Evolutionary conservation across 2,888 invertebrate genomes (phyloP), one percentile per base, ranked within the genome.

Genomic region (Sinohyriopsis cumingii): DNA sequence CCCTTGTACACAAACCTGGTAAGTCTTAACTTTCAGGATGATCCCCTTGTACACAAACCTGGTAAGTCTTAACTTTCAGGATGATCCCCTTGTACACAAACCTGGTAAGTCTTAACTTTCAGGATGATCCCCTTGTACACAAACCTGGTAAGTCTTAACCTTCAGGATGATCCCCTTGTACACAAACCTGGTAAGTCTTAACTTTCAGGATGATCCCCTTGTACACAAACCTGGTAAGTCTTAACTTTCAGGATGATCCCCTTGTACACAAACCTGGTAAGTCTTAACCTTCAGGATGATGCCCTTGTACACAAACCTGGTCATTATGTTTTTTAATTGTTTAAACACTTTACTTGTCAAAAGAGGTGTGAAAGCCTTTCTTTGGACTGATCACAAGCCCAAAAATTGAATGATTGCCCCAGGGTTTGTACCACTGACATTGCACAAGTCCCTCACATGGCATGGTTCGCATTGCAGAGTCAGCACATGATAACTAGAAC

Each of bases 181-280:
- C 87, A 88, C 72, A 88, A 90, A 75, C 93, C 93, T 80, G 92
- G 92, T 91, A 80, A 79, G 69, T 59, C 25, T 7, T 25, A 25
- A 25, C 25, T 93, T 93, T 84, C 90, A 92, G 82, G 87, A 92
- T 84, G 93, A 93, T 81, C 90, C 91, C 15, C 85, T 93, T 0
- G 82, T 91, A 25, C 87, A 88, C 72, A 88, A 90, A 75, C 93
- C 93, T 80, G 92, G 92, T 91, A 80, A 79, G 69, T 56, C 25
- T 3, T 33, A 33, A 33, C 33, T 93, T 93, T 84, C 90, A 92
- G 82, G 87, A 92, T 84, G 93, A 93, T 81, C 90, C 91, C 18
- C 85, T n/a, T 93, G 82, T 91, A 25, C 87, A 88, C 72, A 88
- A 90, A 75, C 93, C 93, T n/a, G n/a, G n/a, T n/a, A n/a, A n/a